These are phyloP conservation scores for Hycleus cichorii DNA, from an alignment of 1,140 invertebrate species.

Conservation along the genomic window DNA sequence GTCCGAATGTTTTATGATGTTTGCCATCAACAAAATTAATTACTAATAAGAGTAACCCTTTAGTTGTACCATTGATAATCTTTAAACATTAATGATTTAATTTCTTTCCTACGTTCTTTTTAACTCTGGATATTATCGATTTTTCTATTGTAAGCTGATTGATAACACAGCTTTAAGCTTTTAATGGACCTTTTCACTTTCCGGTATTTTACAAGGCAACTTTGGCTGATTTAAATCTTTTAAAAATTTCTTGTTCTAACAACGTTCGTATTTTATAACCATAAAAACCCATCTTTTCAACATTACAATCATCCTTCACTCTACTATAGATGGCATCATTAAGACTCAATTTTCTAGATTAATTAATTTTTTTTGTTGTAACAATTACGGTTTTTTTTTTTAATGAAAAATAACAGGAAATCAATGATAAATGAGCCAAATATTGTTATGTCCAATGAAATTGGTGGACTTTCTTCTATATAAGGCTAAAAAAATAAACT, in stretches of 20 bases:
- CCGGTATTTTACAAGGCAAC: conserved; percentile 12
- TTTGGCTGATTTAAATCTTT: conserved; percentile 15
- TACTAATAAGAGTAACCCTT: conserved; percentile 8
- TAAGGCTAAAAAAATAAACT: too few species aligned
- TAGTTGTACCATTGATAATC: conserved; percentile 7
- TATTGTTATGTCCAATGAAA: too few species aligned
- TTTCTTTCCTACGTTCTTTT: conserved; percentile 12
- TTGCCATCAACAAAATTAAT: conserved; percentile 1
- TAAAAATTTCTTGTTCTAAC: conserved; percentile 14
- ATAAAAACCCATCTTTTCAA: too few species aligned
- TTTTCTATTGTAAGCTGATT: conserved; percentile 16
- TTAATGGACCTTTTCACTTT: conserved; percentile 16
- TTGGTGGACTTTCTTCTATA: too few species aligned
- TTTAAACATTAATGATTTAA: conserved; percentile 13
- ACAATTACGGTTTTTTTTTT: too few species aligned
- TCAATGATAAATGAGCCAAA: too few species aligned
- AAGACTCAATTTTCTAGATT: too few species aligned
- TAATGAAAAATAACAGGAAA: too few species aligned
- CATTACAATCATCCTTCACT: too few species aligned
- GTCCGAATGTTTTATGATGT: background rate
- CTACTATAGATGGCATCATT: too few species aligned
- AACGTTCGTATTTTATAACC: background rate
- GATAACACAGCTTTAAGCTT: conserved; percentile 16
- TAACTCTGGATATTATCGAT: conserved; percentile 11
- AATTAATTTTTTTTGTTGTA: too few species aligned